These are phyloP conservation scores for Drosophila melanosoma DNA, from an alignment of 2,888 invertebrate genomes.

Conservation along the genomic window DNA sequence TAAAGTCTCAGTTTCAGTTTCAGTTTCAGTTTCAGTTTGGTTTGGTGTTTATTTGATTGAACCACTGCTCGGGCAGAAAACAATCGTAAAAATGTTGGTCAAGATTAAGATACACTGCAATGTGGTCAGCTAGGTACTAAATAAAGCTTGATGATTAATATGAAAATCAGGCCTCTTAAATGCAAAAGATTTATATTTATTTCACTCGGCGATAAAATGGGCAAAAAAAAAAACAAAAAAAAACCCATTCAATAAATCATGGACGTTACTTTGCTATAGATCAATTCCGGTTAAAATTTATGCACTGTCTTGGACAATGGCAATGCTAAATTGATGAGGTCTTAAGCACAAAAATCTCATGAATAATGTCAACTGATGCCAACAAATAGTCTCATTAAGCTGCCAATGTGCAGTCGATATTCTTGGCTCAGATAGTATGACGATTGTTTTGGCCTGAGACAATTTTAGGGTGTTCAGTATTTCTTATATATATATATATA, in stretches of 20 bases:
- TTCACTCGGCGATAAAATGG: neutral
- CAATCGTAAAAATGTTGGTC: neutral
- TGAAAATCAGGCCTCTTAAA: neutral
- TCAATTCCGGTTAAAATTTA: constrained; percentile 31
- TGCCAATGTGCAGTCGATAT: constrained; percentile 37
- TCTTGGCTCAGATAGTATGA: constrained; percentile 2
- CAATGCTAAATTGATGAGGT: neutral
- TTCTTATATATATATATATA: neutral
- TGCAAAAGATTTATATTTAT: constrained; percentile 3
- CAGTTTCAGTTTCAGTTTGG: constrained; percentile 1
- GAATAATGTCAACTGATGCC: constrained; percentile 57
- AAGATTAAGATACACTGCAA: neutral
- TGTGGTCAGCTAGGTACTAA: neutral
- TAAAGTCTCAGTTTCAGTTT: constrained; percentile 25
- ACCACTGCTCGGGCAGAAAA: neutral
- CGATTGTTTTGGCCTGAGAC: neutral
- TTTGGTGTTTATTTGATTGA: constrained; percentile 34
- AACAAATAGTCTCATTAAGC: constrained; percentile 51
- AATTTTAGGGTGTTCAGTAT: constrained; percentile 4
- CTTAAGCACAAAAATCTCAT: constrained; percentile 28
- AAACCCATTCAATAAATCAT: constrained; percentile 28
- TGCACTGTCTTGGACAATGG: constrained; percentile 4
- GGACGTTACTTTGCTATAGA: constrained; percentile 20
- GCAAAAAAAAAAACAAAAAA: no score
- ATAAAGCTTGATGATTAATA: constrained; percentile 4